phyloP scores from a whole-genome alignment of 2,113 vertebrate species.

The Lota lota region DNA sequence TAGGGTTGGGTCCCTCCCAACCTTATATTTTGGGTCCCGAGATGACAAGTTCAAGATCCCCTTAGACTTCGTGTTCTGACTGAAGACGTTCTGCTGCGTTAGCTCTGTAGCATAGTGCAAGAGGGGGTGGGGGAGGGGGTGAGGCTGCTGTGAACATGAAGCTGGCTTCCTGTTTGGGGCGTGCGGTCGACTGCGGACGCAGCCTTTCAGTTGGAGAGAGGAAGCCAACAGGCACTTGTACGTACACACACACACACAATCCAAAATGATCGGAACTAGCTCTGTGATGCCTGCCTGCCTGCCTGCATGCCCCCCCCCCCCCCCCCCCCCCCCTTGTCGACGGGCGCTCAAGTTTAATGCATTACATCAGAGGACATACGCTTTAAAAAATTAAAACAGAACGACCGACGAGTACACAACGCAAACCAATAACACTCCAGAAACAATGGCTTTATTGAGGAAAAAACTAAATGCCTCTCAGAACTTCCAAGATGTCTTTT shows the following conservation, averaged over 20 bases:
- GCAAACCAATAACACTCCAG: not conserved
- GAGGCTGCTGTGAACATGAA: conserved; percentile 45
- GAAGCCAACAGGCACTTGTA: conserved; percentile 36
- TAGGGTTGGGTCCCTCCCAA: not conserved
- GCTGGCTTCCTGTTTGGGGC: conserved; percentile 62
- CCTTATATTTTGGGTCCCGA: not conserved
- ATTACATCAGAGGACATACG: not conserved
- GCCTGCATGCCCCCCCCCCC: not conserved
- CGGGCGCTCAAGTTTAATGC: conserved; percentile 1
- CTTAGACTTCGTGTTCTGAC: too few species aligned
- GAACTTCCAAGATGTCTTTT: too few species aligned
- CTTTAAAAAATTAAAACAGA: not conserved
- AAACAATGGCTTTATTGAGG: conserved; percentile 4
- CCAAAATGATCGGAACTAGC: not conserved
- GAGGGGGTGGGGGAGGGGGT: not conserved
- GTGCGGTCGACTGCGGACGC: conserved; percentile 45
- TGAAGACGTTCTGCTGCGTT: not conserved
- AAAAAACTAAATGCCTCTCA: not conserved
- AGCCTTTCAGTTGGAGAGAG: conserved; percentile 45
- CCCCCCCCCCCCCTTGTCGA: conserved; percentile 3
- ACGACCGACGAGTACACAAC: not conserved
- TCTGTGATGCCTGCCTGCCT: too few species aligned
- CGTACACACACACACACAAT: not conserved
- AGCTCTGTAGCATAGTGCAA: not conserved
- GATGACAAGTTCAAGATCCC: not conserved